phyloP scores from a whole-genome alignment of 2,888 invertebrate genomes.

The Torymus auratus region DNA sequence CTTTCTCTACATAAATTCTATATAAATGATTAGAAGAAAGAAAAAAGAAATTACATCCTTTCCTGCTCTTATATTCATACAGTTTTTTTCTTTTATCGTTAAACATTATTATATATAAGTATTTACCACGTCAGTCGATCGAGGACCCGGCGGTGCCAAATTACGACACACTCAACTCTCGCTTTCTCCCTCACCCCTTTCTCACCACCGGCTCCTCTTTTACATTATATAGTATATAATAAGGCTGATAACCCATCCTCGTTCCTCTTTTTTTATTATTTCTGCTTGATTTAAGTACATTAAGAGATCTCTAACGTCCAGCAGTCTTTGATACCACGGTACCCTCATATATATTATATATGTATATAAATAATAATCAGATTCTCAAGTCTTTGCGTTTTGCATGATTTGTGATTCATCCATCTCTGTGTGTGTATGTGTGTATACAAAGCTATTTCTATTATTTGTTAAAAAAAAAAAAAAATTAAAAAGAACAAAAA shows the following conservation, averaged over 20 bases:
- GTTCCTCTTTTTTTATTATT: slow-evolving; percentile 32
- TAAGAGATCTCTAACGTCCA: slow-evolving; percentile 58
- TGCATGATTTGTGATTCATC: background rate
- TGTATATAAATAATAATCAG: background rate
- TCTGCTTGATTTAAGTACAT: slow-evolving; percentile 47
- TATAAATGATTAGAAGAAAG: slow-evolving; percentile 50
- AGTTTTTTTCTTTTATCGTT: background rate
- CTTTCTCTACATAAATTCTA: slow-evolving; percentile 44
- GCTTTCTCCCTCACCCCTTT: no score
- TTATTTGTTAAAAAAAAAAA: no score
- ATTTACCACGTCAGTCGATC: slow-evolving; percentile 63
- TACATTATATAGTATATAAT: background rate
- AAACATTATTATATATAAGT: slow-evolving; percentile 50
- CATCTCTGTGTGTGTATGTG: no score
- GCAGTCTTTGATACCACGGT: slow-evolving; percentile 52
- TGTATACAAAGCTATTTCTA: no score
- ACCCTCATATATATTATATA: slow-evolving; percentile 1
- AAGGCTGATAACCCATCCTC: slow-evolving; percentile 36
- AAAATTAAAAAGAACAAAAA: no score
- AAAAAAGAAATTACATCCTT: slow-evolving; percentile 52
- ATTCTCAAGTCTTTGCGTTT: slow-evolving; percentile 45
- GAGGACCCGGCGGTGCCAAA: slow-evolving; percentile 27
- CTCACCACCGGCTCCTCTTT: no score
- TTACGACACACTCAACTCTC: background rate
- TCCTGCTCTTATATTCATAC: slow-evolving; percentile 54